Base-by-base conservation (phyloP, 35 echinoderm and acorn worm genomes). In the Patiria miniata region DNA sequence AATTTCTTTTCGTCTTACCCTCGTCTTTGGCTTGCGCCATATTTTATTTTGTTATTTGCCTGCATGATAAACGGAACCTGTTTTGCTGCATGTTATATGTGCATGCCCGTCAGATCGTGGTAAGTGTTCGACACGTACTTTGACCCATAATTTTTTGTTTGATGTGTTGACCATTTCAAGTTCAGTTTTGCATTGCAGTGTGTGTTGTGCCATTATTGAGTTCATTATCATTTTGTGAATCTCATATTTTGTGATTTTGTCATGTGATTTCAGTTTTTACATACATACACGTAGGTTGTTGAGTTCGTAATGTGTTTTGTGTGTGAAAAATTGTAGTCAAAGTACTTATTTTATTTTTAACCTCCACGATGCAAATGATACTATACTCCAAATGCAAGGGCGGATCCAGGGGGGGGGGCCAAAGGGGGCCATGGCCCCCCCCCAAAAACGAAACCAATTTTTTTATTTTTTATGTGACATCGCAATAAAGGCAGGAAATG, bases 21-120 rank as follows among this genome's bases (percentile, higher is more conserved):
- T 23, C 65, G 2, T 30, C 26, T 30, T 30, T 30, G 26, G 10
- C 34, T 1, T 34, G 10, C 26, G 7, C 19, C 10, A 18, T 73
- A 34, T 73, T 12, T 23, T 28, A 18, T 32, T 34, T 32, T 73
- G 14, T 28, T 73, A 26, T 73, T 30, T 73, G 65, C 65, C 29
- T 73, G 65, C 65, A 73, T 73, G 65, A 32, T 47, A 47, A 22
- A 73, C 65, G 65, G 19, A 73, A 73, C 29, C 65, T 34, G 34
- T 73, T n/a, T n/a, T 23, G 65, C 65, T 34, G 65, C 65, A 73
- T 73, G 65, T 34, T 14, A 12, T 47, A 47, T 12, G n/a, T 60
- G 14, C 65, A 73, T 73, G 65, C 65, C 29, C 65, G 14, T 73
- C 65, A 73, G 65, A 73, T 73, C 65, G 26, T 15, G 65, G 65